Evolutionary conservation across 2,888 invertebrate genomes (phyloP).

Genomic region (Scaptomyza cyrtandrae): DNA sequence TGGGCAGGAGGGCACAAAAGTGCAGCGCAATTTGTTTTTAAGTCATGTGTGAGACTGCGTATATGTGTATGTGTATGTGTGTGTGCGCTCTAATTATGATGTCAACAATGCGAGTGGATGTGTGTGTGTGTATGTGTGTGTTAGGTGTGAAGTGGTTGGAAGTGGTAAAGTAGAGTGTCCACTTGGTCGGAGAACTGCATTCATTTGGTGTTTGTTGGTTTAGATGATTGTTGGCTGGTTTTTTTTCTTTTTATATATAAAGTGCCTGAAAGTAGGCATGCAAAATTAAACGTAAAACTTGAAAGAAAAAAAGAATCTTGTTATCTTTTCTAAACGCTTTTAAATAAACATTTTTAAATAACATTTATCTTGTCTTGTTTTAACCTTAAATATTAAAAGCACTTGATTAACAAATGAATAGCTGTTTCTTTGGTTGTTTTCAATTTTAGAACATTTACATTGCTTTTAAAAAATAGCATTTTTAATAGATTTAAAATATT

Average conservation of each 20-base stretch:
- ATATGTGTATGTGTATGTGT: conserved; percentile 29
- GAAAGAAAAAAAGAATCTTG: no score
- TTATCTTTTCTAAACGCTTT: no score
- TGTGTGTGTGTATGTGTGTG: conserved; percentile 20
- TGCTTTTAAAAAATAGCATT: no score
- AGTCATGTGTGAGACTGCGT: conserved; percentile 50
- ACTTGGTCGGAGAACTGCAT: conserved; percentile 39
- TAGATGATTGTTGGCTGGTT: conserved; percentile 38
- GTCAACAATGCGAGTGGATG: conserved; percentile 57
- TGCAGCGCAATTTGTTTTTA: conserved; percentile 78
- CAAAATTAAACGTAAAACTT: conserved; percentile 34
- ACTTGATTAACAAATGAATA: no score
- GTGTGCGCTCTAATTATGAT: conserved; percentile 76
- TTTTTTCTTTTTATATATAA: conserved; percentile 21
- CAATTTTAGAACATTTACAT: no score
- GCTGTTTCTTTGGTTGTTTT: no score
- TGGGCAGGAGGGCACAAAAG: conserved; percentile 53
- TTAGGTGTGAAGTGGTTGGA: conserved; percentile 26
- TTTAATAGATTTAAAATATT: background rate
- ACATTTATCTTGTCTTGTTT: background rate
- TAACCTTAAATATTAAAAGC: background rate
- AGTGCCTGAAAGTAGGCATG: conserved; percentile 58
- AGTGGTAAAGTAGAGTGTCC: conserved; percentile 59
- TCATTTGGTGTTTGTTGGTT: conserved; percentile 29
- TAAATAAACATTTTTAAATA: no score